Evolutionary conservation across 1,140 invertebrate genomes (phyloP), one percentile per base, ranked within the genome.

Genomic region (Chrysopa pallens): DNA sequence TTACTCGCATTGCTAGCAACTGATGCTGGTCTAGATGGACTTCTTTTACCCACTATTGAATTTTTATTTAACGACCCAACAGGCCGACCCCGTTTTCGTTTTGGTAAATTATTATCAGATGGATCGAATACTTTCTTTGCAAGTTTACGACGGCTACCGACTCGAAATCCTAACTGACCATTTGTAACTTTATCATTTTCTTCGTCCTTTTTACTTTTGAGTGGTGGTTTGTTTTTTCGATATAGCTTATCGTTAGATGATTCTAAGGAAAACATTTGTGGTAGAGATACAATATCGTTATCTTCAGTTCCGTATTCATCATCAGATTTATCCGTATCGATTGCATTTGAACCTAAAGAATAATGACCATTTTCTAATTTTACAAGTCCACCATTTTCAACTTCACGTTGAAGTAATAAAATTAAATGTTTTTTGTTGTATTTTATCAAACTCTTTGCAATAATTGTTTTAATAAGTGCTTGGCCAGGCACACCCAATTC

Each of bases 51-150:
- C 14, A 60, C 50, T 9, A 70, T 61, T 13, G 68, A 64, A 9
- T 64, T 61, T 56, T 71, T 72, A 47, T 73, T 74, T 7, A 73
- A 59, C 13, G 69, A 69, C 2, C 67, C 66, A 13, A 70, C 59
- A 29, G 75, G 73, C 23, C 75, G 67, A 11, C 78, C 76, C 42
- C 78, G 60, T 57, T 72, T 74, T 54, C 70, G 54, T 55, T 73
- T 65, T 6, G 78, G 76, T 6, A 80, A 57, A 62, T 79, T 73
- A 48, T 76, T 79, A 48, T 83, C 80, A 4, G 78, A 82, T n/a
- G 80, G 80, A 59, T 83, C 80, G 55, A 81, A 81, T 1, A 83
- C 78, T 61, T 80, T 80, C 52, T 78, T 82, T 6, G 77, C 78
- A 62, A 33, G 31, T 67, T 56, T 23, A 2, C 17, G 17, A 23